phyloP scores from a whole-genome alignment of 2,888 invertebrate genomes.

The Diplazon laetatorius region DNA sequence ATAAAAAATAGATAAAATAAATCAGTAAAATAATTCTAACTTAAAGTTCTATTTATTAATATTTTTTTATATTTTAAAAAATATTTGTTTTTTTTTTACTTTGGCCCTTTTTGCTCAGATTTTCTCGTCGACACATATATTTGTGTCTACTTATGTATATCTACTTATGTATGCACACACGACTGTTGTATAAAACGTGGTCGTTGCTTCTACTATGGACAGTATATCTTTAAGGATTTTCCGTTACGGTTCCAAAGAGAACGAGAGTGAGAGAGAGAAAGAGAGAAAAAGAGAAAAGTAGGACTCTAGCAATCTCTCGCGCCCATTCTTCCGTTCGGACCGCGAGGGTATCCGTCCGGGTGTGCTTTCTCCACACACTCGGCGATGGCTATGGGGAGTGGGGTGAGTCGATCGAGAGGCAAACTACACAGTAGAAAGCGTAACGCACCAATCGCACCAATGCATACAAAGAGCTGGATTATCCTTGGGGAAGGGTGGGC shows the following conservation, averaged over 20 bases:
- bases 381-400: no score
- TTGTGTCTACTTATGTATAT: background rate
- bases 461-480: constrained; percentile 70
- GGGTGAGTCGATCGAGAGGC: background rate
- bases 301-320: constrained; percentile 39
- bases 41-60: no score
- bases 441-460: constrained; percentile 63
- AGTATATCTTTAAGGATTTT: constrained; percentile 55
- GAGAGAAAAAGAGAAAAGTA: no score
- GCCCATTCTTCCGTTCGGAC: constrained; percentile 3
- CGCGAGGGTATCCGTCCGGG: constrained; percentile 3
- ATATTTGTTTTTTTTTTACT: no score
- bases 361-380: constrained; percentile 19
- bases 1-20: no score
- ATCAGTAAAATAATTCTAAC: no score
- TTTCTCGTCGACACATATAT: no score
- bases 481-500: constrained; percentile 44
- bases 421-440: constrained; percentile 27
- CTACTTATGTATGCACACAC: background rate
- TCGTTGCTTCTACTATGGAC: constrained; percentile 9
- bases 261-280: no score
- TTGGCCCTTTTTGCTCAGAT: no score
- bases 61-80: no score
- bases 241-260: constrained; percentile 40
- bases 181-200: no score